A percentile compares a stretch with the other conserved stretches of the same genome.
Evolutionary conservation across 2,797 vertebrate genomes (phyloP).

Genomic region (Chloroceryle amazona): DNA sequence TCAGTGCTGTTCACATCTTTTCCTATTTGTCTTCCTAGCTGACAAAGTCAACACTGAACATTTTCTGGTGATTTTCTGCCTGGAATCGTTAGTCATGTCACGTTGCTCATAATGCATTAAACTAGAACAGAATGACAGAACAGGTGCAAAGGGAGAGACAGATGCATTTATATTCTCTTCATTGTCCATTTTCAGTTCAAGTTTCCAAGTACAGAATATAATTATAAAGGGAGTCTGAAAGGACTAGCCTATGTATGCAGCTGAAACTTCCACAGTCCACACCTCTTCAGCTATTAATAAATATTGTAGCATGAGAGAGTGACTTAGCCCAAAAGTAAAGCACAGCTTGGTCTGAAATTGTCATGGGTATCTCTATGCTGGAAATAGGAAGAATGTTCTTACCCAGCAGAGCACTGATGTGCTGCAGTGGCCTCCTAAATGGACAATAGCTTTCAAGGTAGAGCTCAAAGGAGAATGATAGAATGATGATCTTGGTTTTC

Average conservation of each 20-base stretch:
- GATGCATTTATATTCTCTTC: slow-evolving; percentile 7
- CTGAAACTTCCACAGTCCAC: not conserved
- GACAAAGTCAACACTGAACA: not conserved
- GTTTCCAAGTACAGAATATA: not conserved
- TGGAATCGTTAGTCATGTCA: not conserved
- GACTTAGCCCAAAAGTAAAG: not conserved
- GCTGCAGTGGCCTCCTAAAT: not conserved
- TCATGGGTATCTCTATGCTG: not conserved
- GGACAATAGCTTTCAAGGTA: not conserved
- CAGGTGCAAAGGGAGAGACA: slow-evolving; percentile 12
- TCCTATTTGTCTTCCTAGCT: not conserved
- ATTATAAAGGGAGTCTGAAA: not conserved
- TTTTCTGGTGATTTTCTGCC: slow-evolving; percentile 38
- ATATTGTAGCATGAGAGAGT: not conserved
- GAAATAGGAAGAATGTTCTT: not conserved
- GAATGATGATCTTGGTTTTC: not conserved
- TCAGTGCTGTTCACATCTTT: slow-evolving; percentile 3
- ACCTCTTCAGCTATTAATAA: not conserved
- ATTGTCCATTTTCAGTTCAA: not conserved
- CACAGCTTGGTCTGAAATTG: not conserved
- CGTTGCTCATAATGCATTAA: slow-evolving; percentile 24
- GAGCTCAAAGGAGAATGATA: not conserved
- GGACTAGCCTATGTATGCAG: not conserved
- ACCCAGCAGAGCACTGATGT: not conserved
- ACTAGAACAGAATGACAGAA: slow-evolving; percentile 31